Evolutionary conservation across 2,797 vertebrate genomes (phyloP).

Genomic region (Siniperca scherzeri): DNA sequence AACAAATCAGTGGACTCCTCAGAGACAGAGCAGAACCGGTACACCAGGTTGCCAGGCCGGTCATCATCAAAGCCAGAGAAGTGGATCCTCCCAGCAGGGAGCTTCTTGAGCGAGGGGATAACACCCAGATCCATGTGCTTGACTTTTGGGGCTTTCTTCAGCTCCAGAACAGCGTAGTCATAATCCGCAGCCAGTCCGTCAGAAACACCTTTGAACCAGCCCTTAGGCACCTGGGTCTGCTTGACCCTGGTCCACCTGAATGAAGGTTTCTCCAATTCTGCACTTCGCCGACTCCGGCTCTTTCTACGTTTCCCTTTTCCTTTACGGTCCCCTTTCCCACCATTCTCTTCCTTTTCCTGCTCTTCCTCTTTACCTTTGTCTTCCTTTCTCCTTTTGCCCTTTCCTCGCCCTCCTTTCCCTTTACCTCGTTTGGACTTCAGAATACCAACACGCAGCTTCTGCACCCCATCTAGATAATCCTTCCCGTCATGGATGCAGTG

Average conservation of each 20-base stretch:
- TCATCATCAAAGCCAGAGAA: constrained; percentile 97
- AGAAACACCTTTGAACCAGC: constrained; percentile 91
- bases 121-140: constrained; percentile 96
- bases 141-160: constrained; percentile 92
- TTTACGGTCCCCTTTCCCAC: constrained; percentile 53
- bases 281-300: constrained; percentile 76
- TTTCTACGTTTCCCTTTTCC: constrained; percentile 78
- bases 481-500: constrained; percentile 95
- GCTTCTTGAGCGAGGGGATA: constrained; percentile 90
- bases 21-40: constrained; percentile 96
- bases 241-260: constrained; percentile 97
- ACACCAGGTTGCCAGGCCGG: constrained; percentile 92
- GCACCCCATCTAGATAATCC: constrained; percentile 92
- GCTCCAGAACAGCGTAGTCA: constrained; percentile 95
- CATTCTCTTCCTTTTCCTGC: constrained; percentile 58
- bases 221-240: constrained; percentile 93
- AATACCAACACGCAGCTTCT: constrained; percentile 93
- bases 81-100: constrained; percentile 94
- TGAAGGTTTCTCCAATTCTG: constrained; percentile 83
- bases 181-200: constrained; percentile 90
- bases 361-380: constrained; percentile 60
- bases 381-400: constrained; percentile 75
- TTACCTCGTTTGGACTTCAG: constrained; percentile 88
- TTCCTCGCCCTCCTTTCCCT: constrained; percentile 79
- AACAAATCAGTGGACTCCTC: constrained; percentile 95